Evolutionary conservation across 1,140 invertebrate species (phyloP), one percentile per base, ranked within the genome.

Genomic region (Hestina assimilis): DNA sequence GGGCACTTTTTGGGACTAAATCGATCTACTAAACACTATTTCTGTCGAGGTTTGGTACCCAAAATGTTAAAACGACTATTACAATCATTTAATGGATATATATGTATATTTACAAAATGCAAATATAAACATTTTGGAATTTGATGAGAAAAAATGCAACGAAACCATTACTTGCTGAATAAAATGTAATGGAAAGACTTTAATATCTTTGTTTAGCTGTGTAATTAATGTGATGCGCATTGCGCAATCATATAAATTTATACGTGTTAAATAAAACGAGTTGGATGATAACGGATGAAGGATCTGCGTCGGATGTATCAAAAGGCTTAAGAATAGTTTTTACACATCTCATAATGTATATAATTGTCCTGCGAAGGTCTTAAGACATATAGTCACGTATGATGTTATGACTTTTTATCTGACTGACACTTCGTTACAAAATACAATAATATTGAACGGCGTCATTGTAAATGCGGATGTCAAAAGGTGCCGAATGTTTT

Each of bases 321-420:
- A 21, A 53, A 26, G 52, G 26, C 20, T 42, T 38, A 19, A 38
- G 33, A 42, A 33, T 53, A 12, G 51, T 53, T 53, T 53, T 53
- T 53, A 20, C 38, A 14, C 12, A 38, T 12, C 40, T 19, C 40
- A 43, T 31, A 23, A 42, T 43, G 40, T 24, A 15, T 29, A 17
- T 53, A 53, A 53, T 53, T 53, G 40, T 28, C 26, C 29, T 15
- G 19, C 15, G 33, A 20, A 38, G 4, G 35, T 21, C 51, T 41
- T 53, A 53, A 31, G 11, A 15, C 51, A 56, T 56, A 56, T 56
- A 9, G 33, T 56, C 53, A 56, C 43, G 53, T 56, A 38, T 17
- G 41, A 24, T 29, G 21, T 45, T 26, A 45, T 28, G 21, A 35
- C 23, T 21, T 56, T 46, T 56, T 53, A 17, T 19, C 42, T 12